phyloP scores from a whole-genome alignment of 2,888 invertebrate species.

The Gymnosoma rotundatum region DNA sequence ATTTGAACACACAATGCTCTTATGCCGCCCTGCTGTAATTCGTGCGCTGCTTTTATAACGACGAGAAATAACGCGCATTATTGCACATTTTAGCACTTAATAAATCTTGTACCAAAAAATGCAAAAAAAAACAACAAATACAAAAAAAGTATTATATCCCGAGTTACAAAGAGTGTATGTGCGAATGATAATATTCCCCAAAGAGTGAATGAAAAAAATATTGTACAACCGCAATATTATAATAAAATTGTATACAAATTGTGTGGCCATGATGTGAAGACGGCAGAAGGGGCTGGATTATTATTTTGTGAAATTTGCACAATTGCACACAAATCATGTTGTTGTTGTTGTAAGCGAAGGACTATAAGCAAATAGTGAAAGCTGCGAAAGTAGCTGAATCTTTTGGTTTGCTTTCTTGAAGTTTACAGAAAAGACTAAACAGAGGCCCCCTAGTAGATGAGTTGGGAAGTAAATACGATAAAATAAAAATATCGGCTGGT shows the following conservation, averaged over 20 bases:
- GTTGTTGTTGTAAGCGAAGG: slow-evolving; percentile 5
- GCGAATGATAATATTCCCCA: slow-evolving; percentile 63
- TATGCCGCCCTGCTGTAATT: slow-evolving; percentile 12
- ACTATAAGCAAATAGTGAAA: slow-evolving; percentile 34
- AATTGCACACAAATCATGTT: slow-evolving; percentile 64
- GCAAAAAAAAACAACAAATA: slow-evolving; percentile 12
- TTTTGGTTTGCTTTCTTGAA: slow-evolving; percentile 42
- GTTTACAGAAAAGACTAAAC: neutral
- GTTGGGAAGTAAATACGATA: too few species aligned
- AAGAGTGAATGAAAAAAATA: slow-evolving; percentile 33
- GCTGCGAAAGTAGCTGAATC: slow-evolving; percentile 1
- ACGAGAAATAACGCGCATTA: slow-evolving; percentile 69
- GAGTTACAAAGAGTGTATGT: slow-evolving; percentile 37
- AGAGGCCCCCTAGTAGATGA: neutral
- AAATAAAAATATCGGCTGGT: too few species aligned
- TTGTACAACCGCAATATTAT: slow-evolving; percentile 63
- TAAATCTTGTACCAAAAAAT: slow-evolving; percentile 69
- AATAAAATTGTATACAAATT: slow-evolving; percentile 67
- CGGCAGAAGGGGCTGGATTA: slow-evolving; percentile 44
- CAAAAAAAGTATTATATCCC: slow-evolving; percentile 13
- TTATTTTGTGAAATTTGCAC: slow-evolving; percentile 69
- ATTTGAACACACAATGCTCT: slow-evolving; percentile 10
- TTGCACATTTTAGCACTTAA: slow-evolving; percentile 73
- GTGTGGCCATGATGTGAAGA: slow-evolving; percentile 44
- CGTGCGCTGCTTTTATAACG: slow-evolving; percentile 48